phyloP scores from a whole-genome alignment of 2,113 vertebrate species.

The Trogon surrucura region DNA sequence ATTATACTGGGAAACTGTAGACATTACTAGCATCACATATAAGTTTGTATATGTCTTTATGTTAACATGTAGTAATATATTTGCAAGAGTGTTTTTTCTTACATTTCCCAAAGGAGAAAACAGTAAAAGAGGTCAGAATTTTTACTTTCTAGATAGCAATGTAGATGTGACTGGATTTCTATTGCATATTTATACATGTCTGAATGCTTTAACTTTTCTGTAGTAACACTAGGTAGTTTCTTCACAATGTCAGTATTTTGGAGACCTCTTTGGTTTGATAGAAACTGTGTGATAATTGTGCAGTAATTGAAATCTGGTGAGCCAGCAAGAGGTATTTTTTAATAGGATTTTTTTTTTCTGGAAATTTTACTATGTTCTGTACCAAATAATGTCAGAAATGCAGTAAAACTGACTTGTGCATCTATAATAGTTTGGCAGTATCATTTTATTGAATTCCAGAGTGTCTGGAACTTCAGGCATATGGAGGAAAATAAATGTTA shows the following conservation, averaged over 20 bases:
- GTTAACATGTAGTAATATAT: not conserved
- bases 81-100: not conserved
- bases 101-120: not conserved
- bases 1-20: not conserved
- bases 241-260: not conserved
- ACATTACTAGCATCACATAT: not conserved
- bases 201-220: not conserved
- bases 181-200: not conserved
- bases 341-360: not conserved
- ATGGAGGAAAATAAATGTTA: slow-evolving; percentile 8
- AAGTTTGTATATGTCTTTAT: not conserved
- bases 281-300: not conserved
- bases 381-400: slow-evolving; percentile 9
- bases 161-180: not conserved
- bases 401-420: not conserved
- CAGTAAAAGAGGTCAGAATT: not conserved
- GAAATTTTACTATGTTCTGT: not conserved
- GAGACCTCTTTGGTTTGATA: not conserved
- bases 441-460: slow-evolving; percentile 43
- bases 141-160: not conserved
- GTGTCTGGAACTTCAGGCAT: slow-evolving; percentile 26
- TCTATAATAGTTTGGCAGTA: slow-evolving; percentile 15
- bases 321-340: not conserved
- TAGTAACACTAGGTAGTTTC: not conserved
- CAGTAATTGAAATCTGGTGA: not conserved